A percentile compares a stretch with the other conserved stretches of the same genome.
Conservation (phyloP, 2,888 invertebrate genomes). For the Pimpla rufipes region DNA sequence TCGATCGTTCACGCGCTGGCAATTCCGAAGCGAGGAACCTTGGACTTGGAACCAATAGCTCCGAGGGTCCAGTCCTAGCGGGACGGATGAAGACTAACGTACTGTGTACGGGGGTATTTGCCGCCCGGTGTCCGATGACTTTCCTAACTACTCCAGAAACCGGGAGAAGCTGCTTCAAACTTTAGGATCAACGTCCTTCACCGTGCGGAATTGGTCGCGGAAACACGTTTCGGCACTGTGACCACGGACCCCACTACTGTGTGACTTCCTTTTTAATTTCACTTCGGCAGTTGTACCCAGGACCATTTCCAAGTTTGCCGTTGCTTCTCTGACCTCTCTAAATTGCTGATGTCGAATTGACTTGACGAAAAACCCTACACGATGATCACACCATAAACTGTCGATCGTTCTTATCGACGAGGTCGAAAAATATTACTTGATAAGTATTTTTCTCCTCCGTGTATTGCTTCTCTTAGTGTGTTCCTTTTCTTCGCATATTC, state of each 20-base stretch:
- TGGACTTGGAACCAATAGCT: conserved; percentile 50
- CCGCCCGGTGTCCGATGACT: conserved; percentile 44
- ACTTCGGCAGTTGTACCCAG: neutral
- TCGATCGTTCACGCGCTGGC: conserved; percentile 35
- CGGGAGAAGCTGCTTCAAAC: conserved; percentile 13
- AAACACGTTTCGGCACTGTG: conserved; percentile 40
- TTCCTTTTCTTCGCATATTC: no score
- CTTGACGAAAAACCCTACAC: no score
- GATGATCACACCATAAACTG: no score
- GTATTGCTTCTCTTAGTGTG: no score
- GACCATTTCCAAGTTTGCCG: conserved; percentile 32
- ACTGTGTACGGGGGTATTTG: neutral
- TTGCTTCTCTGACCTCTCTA: neutral
- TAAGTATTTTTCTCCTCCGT: no score
- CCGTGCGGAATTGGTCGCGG: neutral
- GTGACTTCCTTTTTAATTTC: conserved; percentile 39
- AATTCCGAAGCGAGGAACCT: conserved; percentile 35
- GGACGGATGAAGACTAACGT: conserved; percentile 24
- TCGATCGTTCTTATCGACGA: no score
- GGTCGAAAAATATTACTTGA: no score
- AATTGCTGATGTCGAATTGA: no score
- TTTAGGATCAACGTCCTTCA: conserved; percentile 18
- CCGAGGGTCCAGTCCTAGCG: conserved; percentile 1
- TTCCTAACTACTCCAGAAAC: conserved; percentile 12
- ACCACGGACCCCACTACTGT: conserved; percentile 7